Evolutionary conservation across 2,113 vertebrate genomes (phyloP).

Genomic region (Perca flavescens): DNA sequence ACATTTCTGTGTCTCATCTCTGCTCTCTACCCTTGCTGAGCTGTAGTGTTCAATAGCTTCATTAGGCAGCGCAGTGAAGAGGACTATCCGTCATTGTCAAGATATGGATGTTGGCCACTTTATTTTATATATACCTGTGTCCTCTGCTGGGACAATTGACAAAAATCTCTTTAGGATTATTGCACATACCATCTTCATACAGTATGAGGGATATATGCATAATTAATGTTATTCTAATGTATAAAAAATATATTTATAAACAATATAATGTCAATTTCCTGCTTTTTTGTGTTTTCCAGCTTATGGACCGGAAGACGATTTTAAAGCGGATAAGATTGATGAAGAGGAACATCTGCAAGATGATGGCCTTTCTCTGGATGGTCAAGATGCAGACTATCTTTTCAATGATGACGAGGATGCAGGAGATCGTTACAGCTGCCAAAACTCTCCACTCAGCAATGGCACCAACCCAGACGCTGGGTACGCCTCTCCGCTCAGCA

Average conservation of each 20-base stretch:
- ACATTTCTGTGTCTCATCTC: slow-evolving; percentile 58
- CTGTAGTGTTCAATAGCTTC: slow-evolving; percentile 77
- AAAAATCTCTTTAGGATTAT: slow-evolving; percentile 76
- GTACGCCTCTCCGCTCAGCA: slow-evolving; percentile 96
- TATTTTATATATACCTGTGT: slow-evolving; percentile 81
- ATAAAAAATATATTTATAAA: not conserved
- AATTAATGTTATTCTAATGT: slow-evolving; percentile 22
- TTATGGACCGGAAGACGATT: slow-evolving; percentile 96
- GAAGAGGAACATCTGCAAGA: slow-evolving; percentile 91
- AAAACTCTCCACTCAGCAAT: slow-evolving; percentile 96
- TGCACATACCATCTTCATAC: slow-evolving; percentile 51
- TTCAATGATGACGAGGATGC: slow-evolving; percentile 92
- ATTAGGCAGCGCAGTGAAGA: slow-evolving; percentile 78
- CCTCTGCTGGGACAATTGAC: slow-evolving; percentile 80
- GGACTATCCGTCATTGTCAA: slow-evolving; percentile 83
- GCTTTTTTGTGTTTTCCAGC: slow-evolving; percentile 86
- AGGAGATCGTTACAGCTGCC: slow-evolving; percentile 92
- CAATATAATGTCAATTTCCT: slow-evolving; percentile 40
- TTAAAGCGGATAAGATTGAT: slow-evolving; percentile 91
- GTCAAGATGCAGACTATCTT: slow-evolving; percentile 91
- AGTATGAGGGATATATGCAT: slow-evolving; percentile 4
- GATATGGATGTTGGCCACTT: slow-evolving; percentile 84
- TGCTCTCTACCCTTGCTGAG: slow-evolving; percentile 74
- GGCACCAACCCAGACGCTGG: slow-evolving; percentile 96
- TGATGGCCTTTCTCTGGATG: slow-evolving; percentile 90